Evolutionary conservation across 2,797 vertebrate species (phyloP), one percentile per base, ranked within the genome.

Genomic region (Helostoma temminkii): DNA sequence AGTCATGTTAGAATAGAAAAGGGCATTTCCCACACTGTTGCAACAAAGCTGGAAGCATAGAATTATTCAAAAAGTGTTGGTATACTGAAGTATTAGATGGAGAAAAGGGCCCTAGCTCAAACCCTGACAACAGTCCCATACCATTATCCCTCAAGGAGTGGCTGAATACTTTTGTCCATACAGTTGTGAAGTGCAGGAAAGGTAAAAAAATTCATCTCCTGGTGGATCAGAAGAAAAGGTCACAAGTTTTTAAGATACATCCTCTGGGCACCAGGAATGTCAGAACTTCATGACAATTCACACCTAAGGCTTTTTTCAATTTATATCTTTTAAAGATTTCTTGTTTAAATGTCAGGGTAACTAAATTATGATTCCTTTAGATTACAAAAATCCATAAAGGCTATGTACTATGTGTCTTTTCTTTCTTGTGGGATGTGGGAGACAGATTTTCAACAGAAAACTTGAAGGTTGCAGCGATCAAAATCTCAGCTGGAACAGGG

Each of bases 401-500:
- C 36, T 26, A 16, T 42, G 18, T 47, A 24, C 30, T 22, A 19
- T 32, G 21, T 37, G 18, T 37, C 14, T 32, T 24, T 21, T 47
- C n/a, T 18, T 58, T 12, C 6, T 18, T 53, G 24, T 63, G n/a
- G 26, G 52, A 75, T 24, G 43, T 57, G 25, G 25, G 28, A 63
- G 41, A 69, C 37, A 64, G 9, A 57, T 74, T 74, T 76, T 39
- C 19, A 49, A 42, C 34, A 61, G 11, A 78, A 76, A 81, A 69
- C 52, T 19, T 69, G 60, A 80, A 26, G 65, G 66, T 1, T 5
- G 53, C 25, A 56, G 36, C 71, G 53, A 74, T 84, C 66, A 68
- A 56, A 78, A 80, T 81, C 58, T 66, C 49, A 59, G 71, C 9
- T 2, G 14, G 58, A 61, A 52, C 54, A 43, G 16, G 18, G 45